These are phyloP conservation scores for Lathronympha strigana DNA, from an alignment of 2,888 invertebrate species.

Conservation along the genomic window DNA sequence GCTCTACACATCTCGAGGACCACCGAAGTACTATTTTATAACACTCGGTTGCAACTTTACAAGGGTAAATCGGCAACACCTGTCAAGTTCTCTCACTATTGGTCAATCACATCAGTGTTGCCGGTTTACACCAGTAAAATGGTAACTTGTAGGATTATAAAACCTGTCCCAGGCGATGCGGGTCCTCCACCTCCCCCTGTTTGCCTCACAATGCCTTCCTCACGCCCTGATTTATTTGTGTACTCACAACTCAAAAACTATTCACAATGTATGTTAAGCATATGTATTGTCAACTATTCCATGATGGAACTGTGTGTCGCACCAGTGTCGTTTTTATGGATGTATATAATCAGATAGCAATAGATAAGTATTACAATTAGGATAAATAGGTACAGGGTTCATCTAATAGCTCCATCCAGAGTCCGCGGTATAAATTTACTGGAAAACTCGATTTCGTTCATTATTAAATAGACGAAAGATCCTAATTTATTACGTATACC, in stretches of 20 bases:
- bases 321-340: constrained; percentile 65
- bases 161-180: constrained; percentile 54
- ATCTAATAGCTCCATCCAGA: constrained; percentile 62
- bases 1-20: constrained; percentile 47
- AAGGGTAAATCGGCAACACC: neutral
- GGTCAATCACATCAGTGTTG: neutral
- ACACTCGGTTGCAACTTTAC: neutral
- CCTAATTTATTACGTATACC: constrained; percentile 12
- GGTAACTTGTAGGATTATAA: neutral
- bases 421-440: constrained; percentile 49
- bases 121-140: neutral
- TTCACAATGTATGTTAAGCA: constrained; percentile 74
- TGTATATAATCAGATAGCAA: constrained; percentile 45
- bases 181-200: constrained; percentile 80
- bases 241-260: constrained; percentile 82
- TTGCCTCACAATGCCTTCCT: constrained; percentile 75
- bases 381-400: constrained; percentile 46
- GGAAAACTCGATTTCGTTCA: constrained; percentile 9
- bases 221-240: constrained; percentile 77
- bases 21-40: neutral
- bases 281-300: constrained; percentile 67
- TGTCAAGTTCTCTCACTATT: neutral
- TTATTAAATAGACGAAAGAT: constrained; percentile 5
- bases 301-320: constrained; percentile 67
- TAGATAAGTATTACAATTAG: constrained; percentile 41